phyloP scores from a whole-genome alignment of 2,797 vertebrate species.

The Tokudaia muenninki region DNA sequence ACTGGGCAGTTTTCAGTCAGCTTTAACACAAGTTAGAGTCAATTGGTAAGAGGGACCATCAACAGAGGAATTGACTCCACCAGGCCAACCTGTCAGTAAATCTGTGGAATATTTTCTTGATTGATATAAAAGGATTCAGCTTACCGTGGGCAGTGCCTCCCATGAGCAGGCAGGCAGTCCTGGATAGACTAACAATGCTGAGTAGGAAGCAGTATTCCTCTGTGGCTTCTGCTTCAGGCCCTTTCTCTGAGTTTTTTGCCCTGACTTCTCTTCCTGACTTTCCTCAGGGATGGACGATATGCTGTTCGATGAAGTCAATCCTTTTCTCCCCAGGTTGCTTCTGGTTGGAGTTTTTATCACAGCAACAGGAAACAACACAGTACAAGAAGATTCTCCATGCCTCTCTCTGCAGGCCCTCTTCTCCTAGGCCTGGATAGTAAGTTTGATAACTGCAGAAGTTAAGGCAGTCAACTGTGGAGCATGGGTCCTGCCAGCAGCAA shows the following conservation, averaged over 20 bases:
- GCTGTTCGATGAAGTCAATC: not conserved
- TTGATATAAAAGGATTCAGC: not conserved
- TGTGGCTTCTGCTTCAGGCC: not conserved
- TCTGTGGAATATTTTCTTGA: not conserved
- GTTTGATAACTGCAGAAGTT: rapidly evolving
- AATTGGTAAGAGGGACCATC: no score
- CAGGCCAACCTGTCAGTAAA: not conserved
- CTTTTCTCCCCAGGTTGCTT: not conserved
- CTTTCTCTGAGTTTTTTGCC: not conserved
- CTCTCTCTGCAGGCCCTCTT: not conserved
- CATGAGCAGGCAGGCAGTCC: not conserved
- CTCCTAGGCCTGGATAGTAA: rapidly evolving
- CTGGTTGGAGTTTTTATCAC: not conserved
- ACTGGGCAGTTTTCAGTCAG: not conserved
- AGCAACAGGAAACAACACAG: not conserved
- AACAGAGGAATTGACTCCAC: not conserved
- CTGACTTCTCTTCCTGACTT: not conserved
- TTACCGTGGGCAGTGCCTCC: not conserved
- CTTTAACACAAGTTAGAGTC: not conserved
- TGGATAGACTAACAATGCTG: not conserved
- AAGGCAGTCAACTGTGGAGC: not conserved
- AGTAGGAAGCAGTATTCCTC: not conserved
- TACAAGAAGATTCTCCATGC: rapidly evolving
- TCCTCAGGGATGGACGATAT: not conserved
- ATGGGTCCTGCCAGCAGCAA: not conserved